Conservation (phyloP, 2,888 invertebrate genomes). For the Alloscopus bannaensis region DNA sequence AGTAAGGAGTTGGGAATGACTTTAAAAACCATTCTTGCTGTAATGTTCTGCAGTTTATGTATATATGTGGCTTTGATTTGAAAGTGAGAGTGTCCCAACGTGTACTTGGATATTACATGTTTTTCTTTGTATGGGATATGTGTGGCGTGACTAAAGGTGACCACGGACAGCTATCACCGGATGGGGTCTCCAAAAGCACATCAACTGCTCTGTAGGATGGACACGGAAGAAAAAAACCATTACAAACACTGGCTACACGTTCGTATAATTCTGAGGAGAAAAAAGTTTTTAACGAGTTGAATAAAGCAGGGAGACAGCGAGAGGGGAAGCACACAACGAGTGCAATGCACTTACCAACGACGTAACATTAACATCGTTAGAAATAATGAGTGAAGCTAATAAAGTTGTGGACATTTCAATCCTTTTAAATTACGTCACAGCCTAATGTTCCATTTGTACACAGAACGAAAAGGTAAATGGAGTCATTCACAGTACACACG, state of each 20-base stretch:
- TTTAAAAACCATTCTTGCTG: conserved; percentile 48
- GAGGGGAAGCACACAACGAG: neutral
- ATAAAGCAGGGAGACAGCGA: conserved; percentile 19
- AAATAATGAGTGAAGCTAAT: conserved; percentile 57
- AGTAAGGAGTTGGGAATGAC: conserved; percentile 39
- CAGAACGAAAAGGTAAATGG: conserved; percentile 10
- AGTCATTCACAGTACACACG: neutral
- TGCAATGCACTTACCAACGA: conserved; percentile 4
- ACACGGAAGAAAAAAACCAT: neutral
- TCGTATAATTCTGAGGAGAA: conserved; percentile 19
- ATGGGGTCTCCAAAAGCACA: conserved; percentile 34
- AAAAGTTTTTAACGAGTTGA: conserved; percentile 34
- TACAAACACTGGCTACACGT: neutral
- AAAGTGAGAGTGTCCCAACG: conserved; percentile 2
- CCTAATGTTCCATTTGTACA: conserved; percentile 34
- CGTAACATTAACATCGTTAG: conserved; percentile 40
- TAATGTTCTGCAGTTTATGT: conserved; percentile 41
- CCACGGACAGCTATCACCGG: conserved; percentile 53
- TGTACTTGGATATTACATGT: neutral
- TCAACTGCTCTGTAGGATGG: neutral
- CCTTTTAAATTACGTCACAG: conserved; percentile 57
- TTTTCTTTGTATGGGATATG: conserved; percentile 2
- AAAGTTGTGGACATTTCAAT: conserved; percentile 51
- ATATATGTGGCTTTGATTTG: conserved; percentile 46
- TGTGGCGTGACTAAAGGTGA: conserved; percentile 56